Evolutionary conservation across 2,888 invertebrate genomes (phyloP).

Genomic region (Dicranocentrus wangi): DNA sequence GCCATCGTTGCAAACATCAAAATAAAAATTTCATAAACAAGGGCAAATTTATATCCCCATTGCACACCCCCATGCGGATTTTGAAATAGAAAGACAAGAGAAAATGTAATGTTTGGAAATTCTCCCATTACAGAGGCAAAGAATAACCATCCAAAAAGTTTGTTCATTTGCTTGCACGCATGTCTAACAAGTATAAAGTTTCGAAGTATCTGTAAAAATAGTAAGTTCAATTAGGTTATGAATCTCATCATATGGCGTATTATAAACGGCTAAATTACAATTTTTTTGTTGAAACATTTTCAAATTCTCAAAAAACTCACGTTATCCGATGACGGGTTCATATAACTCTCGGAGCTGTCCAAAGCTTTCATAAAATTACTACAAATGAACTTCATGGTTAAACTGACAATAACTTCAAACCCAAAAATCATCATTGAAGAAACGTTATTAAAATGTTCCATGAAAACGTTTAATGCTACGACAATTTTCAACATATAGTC

Average conservation of each 20-base stretch:
- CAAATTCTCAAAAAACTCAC: no score
- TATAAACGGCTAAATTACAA: no score
- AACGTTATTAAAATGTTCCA: not conserved
- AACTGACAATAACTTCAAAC: not conserved
- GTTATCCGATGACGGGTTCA: constrained; percentile 33
- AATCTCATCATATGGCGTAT: no score
- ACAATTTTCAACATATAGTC: not conserved
- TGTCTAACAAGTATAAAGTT: constrained; percentile 24
- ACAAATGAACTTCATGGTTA: constrained; percentile 15
- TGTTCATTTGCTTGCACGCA: constrained; percentile 13
- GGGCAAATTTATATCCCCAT: not conserved
- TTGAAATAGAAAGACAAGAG: constrained; percentile 5
- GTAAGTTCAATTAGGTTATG: no score
- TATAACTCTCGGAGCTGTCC: not conserved
- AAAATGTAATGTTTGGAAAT: constrained; percentile 48
- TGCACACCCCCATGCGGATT: constrained; percentile 4
- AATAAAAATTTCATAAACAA: not conserved
- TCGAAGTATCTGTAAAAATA: constrained; percentile 26
- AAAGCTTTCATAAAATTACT: constrained; percentile 10
- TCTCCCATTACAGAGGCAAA: constrained; percentile 44
- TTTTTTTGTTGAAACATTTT: not conserved
- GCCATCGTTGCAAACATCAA: no score
- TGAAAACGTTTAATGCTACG: not conserved
- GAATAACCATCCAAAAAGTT: constrained; percentile 43
- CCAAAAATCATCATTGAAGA: constrained; percentile 7